Evolutionary conservation across 2,888 invertebrate genomes (phyloP).

Genomic region (Nemapogon koenigi): DNA sequence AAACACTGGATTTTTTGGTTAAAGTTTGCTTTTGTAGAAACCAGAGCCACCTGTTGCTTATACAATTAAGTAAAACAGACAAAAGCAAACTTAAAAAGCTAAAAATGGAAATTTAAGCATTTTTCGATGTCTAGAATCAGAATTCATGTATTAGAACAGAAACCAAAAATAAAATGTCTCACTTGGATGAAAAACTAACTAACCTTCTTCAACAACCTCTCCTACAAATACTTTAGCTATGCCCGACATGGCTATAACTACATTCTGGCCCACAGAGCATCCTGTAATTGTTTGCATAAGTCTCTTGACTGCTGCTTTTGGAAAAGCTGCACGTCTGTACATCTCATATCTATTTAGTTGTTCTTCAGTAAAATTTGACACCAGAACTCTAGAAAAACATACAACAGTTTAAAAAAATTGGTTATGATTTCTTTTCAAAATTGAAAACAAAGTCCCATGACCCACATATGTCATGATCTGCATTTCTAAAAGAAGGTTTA

Average conservation of each 20-base stretch:
- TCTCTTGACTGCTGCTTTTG: constrained; percentile 96
- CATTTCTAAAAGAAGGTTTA: too few species aligned
- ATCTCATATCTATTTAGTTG: constrained; percentile 98
- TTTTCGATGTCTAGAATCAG: too few species aligned
- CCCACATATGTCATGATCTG: too few species aligned
- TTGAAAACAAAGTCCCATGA: too few species aligned
- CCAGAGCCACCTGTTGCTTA: too few species aligned
- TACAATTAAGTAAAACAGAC: too few species aligned
- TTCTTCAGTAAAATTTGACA: constrained; percentile 98
- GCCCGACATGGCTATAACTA: constrained; percentile 99
- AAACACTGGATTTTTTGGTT: too few species aligned
- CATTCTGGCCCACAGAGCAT: constrained; percentile 96
- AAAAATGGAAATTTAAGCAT: too few species aligned
- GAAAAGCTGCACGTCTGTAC: constrained; percentile 96
- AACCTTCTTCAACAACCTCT: constrained; percentile 98
- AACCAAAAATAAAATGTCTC: not conserved
- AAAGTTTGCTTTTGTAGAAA: too few species aligned
- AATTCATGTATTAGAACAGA: not conserved
- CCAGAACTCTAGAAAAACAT: constrained; percentile 95
- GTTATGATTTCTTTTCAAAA: too few species aligned
- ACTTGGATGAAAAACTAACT: constrained; percentile 11
- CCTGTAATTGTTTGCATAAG: constrained; percentile 98
- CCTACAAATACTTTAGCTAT: constrained; percentile 99
- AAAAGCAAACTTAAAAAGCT: too few species aligned
- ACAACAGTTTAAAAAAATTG: too few species aligned